Evolutionary conservation across 2,888 invertebrate species (phyloP).

Genomic region (Drosophila recens): DNA sequence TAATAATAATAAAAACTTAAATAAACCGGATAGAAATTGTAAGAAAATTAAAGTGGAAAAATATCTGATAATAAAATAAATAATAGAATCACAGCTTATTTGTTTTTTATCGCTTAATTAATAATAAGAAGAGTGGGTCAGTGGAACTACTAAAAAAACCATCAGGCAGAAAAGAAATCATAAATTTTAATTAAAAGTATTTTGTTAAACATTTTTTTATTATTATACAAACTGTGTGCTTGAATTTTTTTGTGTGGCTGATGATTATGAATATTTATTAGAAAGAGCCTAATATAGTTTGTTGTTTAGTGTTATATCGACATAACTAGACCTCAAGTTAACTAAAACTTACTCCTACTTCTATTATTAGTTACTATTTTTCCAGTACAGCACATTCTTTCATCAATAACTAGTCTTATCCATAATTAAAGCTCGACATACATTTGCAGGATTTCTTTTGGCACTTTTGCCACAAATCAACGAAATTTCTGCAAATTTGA

Average conservation of each 20-base stretch:
- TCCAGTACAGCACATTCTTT: not conserved
- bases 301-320: too few species aligned
- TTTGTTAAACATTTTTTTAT: not conserved
- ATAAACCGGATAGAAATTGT: not conserved
- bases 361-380: not conserved
- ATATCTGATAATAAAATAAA: not conserved
- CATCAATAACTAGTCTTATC: not conserved
- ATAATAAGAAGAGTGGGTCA: too few species aligned
- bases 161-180: not conserved
- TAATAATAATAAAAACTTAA: not conserved
- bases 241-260: too few species aligned
- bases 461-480: constrained; percentile 29
- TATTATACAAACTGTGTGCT: too few species aligned
- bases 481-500: constrained; percentile 5
- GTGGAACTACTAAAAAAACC: not conserved
- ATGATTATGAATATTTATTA: too few species aligned
- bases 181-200: not conserved
- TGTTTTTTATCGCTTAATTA: not conserved
- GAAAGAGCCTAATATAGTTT: too few species aligned
- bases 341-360: too few species aligned
- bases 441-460: constrained; percentile 11
- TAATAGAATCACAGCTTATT: not conserved
- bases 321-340: too few species aligned
- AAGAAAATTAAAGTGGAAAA: too few species aligned
- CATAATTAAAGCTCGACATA: constrained; percentile 1